Percentiles rank a stretch among this genome's conserved stretches.
These are phyloP conservation scores for Drosophila quadrilineata DNA, from an alignment of 1,140 invertebrate species.

Conservation along the genomic window DNA sequence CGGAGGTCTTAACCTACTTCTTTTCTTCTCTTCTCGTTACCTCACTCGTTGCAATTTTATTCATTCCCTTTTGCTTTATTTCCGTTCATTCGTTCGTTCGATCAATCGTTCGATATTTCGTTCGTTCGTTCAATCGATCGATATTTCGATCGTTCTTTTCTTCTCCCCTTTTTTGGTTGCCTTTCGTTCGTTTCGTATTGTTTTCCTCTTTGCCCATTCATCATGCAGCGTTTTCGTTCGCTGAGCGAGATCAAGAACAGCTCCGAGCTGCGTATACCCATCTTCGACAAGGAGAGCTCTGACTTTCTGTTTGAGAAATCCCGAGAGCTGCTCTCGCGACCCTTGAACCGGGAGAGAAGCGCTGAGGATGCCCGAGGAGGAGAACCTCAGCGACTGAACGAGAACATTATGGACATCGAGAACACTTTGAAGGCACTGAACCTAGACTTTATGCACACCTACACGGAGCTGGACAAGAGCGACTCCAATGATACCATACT, in stretches of 20 bases:
- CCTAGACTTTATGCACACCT: constrained; percentile 80
- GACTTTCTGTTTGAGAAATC: constrained; percentile 89
- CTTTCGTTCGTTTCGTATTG: constrained; percentile 53
- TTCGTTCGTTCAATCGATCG: too few species aligned
- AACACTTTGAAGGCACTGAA: constrained; percentile 79
- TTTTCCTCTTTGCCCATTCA: constrained; percentile 5
- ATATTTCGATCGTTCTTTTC: too few species aligned
- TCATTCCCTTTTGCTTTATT: constrained; percentile 51
- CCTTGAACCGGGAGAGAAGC: constrained; percentile 74
- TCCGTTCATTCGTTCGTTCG: constrained; percentile 32
- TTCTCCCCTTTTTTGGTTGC: constrained; percentile 49
- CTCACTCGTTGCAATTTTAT: constrained; percentile 31
- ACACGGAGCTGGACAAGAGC: constrained; percentile 80
- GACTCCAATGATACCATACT: constrained; percentile 80
- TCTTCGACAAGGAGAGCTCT: constrained; percentile 88
- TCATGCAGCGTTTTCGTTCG: constrained; percentile 83
- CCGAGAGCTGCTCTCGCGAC: constrained; percentile 85
- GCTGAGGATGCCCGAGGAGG: constrained; percentile 15
- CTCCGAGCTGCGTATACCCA: constrained; percentile 83
- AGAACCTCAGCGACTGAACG: constrained; percentile 57
- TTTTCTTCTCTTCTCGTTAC: constrained; percentile 34
- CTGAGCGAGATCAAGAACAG: constrained; percentile 76
- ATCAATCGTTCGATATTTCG: too few species aligned
- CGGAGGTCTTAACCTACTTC: constrained; percentile 30
- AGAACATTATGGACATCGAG: constrained; percentile 80